These are phyloP conservation scores for Anthopleura sola DNA, from an alignment of 64 coral and sea anemone species.

Conservation along the genomic window DNA sequence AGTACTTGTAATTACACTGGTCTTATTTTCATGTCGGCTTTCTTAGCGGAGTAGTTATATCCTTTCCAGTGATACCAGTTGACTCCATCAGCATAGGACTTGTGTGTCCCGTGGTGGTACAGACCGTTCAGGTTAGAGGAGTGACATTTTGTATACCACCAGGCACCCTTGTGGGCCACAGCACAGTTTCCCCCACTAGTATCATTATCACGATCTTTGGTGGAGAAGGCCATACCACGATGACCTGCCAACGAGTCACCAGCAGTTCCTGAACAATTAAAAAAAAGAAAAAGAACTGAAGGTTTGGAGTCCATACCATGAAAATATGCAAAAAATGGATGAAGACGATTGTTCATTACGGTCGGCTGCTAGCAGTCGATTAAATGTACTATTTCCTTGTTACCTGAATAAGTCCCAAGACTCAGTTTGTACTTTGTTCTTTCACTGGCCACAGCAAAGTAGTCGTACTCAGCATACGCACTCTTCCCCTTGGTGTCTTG, in stretches of 20 bases:
- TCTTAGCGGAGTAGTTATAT: not conserved
- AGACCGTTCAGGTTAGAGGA: slow-evolving; percentile 8
- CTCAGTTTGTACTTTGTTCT: no score
- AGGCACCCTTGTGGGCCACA: not conserved
- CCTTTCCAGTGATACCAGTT: not conserved
- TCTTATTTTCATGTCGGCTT: not conserved
- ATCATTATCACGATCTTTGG: not conserved
- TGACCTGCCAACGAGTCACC: no score
- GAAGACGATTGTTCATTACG: no score
- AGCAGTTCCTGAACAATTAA: not conserved
- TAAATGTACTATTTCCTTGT: no score
- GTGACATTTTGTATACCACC: not conserved
- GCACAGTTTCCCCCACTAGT: not conserved
- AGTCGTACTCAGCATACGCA: no score
- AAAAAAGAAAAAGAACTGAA: no score
- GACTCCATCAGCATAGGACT: slow-evolving; percentile 1
- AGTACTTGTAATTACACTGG: not conserved
- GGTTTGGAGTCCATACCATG: no score
- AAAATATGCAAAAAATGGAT: no score
- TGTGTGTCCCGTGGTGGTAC: not conserved
- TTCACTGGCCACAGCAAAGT: no score
- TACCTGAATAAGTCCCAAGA: slow-evolving; percentile 30
- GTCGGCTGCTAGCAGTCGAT: no score
- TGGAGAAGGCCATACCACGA: no score
- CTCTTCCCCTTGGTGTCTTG: no score